phyloP scores from a whole-genome alignment of 2,888 invertebrate species.

The Cantharis lateralis region DNA sequence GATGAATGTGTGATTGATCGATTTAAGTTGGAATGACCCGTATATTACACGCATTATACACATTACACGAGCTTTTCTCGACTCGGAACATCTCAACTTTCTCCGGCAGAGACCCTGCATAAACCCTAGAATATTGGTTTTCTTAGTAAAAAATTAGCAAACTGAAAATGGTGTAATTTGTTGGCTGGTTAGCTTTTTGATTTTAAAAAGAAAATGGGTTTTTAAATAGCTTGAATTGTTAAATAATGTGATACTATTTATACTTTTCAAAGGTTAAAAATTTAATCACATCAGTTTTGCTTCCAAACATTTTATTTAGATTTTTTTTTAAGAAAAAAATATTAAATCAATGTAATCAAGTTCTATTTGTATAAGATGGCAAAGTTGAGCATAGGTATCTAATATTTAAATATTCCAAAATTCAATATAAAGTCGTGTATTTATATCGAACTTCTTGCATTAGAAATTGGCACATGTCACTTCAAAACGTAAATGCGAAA shows the following conservation, averaged over 20 bases:
- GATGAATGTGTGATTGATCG: not conserved
- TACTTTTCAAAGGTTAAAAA: not conserved
- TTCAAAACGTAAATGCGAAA: not conserved
- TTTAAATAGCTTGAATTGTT: not conserved
- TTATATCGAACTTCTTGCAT: not conserved
- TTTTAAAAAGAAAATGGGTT: not conserved
- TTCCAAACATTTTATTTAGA: not conserved
- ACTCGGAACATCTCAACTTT: not conserved
- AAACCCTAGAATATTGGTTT: not conserved
- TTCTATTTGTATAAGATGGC: not conserved
- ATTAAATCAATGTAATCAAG: not conserved
- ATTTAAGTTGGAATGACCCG: not conserved
- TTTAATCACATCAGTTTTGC: not conserved
- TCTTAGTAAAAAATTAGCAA: not conserved
- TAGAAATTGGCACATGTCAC: not conserved
- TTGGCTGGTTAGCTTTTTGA: not conserved
- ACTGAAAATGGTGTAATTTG: not conserved
- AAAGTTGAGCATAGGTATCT: not conserved
- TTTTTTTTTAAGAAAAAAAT: not conserved
- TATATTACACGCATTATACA: not conserved
- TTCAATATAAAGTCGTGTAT: not conserved
- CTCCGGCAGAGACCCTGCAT: not conserved
- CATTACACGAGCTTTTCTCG: not conserved
- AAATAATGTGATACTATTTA: not conserved
- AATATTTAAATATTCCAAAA: not conserved